Base-by-base conservation (phyloP, 1,140 invertebrate genomes). In the Magallana angulata region DNA sequence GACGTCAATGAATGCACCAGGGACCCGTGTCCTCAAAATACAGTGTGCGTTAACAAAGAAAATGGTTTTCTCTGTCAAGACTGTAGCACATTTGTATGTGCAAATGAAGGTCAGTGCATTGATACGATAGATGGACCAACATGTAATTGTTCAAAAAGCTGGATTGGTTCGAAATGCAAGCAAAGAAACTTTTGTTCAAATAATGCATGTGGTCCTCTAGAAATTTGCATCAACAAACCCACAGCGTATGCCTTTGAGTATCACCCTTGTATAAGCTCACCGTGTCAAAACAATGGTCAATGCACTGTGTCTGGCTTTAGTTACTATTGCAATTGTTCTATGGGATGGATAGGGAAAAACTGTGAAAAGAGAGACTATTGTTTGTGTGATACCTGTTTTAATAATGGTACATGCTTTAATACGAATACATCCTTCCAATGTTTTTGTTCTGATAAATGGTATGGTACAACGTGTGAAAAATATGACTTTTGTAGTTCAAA, bases 381-480 rank as follows among this genome's bases (percentile, higher is more conserved):
- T 57, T 57, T 11, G 0, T 85, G 30, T 11, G 58, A 84, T 18
- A 90, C 91, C 0, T 92, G 92, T 60, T 18, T 85, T 5, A 92
- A 92, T 85, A 91, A 91, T 14, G 92, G 90, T 71, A 89, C 89
- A 0, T 92, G 92, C 60, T 11, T 64, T 11, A 92, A 92, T 85
- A 86, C 87, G 0, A 81, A 88, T 9, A 87, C 85, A 12, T 82
- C 88, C 5, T 93, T 88, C 68, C 56, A 85, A 6, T 94, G 94
- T 68, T 16, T 59, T 12, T 94, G 94, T 91, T 84, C 80, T 1
- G 64, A 80, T 9, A 91, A 90, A n/a, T 92, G 92, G 85, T 89
- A 92, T 84, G 94, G 94, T 0, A 83, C 83, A 16, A 88, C 88
- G 18, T 95, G 95, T 88, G 93, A 90, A 80, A 90, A 91, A 82